Conservation (phyloP, 1,140 invertebrate species). For the Formica selysi region DNA sequence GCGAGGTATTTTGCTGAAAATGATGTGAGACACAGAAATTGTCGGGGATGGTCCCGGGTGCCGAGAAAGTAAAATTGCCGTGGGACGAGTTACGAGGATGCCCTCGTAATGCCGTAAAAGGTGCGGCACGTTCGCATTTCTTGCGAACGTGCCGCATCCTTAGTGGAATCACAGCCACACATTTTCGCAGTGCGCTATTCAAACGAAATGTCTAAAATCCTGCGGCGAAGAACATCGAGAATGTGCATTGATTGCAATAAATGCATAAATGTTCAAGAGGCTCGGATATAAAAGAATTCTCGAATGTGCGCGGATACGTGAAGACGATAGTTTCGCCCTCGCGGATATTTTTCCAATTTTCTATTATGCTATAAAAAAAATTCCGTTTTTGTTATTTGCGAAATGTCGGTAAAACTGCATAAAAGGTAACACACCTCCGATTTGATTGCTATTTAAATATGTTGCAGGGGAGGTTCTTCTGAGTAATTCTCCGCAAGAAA, state of each 20-base stretch:
- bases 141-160: constrained; percentile 42
- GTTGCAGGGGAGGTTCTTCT: too few relatives aligned
- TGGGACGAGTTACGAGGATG: constrained; percentile 59
- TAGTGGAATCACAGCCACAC: constrained; percentile 38
- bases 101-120: constrained; percentile 18
- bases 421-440: too few relatives aligned
- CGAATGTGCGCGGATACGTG: not conserved
- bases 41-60: not conserved
- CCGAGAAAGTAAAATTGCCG: constrained; percentile 58
- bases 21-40: constrained; percentile 17
- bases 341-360: not conserved
- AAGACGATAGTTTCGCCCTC: not conserved
- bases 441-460: too few relatives aligned
- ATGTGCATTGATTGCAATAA: not conserved
- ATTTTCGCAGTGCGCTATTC: constrained; percentile 7
- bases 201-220: constrained; percentile 36
- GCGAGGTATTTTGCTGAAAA: constrained; percentile 47
- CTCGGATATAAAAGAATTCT: not conserved
- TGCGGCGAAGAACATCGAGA: not conserved
- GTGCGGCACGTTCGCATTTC: constrained; percentile 24
- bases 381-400: not conserved
- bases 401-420: too few relatives aligned
- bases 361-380: not conserved
- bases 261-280: not conserved
- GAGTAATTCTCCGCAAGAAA: too few relatives aligned